A percentile compares a stretch with the other conserved stretches of the same genome.
These are phyloP conservation scores for Pogonomyrmex barbatus DNA, from an alignment of 1,140 invertebrate genomes.

Conservation along the genomic window DNA sequence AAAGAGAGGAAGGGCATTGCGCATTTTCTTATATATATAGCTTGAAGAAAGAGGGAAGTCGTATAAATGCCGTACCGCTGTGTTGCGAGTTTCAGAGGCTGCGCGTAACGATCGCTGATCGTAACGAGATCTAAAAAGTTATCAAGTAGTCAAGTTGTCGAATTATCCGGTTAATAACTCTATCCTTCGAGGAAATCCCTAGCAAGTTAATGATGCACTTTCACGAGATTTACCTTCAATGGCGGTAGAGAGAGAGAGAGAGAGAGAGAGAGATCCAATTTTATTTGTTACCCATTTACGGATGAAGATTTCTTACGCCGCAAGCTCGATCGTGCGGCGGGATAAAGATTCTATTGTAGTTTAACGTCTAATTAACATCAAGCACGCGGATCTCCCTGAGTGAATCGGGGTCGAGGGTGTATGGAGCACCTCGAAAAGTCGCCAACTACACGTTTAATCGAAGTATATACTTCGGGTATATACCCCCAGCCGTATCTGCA, in stretches of 20 bases:
- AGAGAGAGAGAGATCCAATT: not conserved
- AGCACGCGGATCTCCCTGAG: not conserved
- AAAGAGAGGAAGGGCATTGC: not conserved
- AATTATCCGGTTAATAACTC: not conserved
- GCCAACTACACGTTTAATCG: conserved; percentile 40
- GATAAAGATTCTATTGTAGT: conserved; percentile 8
- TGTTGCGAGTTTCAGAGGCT: not conserved
- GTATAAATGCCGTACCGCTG: not conserved
- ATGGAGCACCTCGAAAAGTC: conserved; percentile 20
- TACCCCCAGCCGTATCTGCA: conserved; percentile 13
- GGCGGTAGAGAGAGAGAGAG: not conserved
- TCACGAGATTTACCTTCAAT: not conserved
- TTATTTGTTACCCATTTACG: conserved; percentile 1
- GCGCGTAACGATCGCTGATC: not conserved
- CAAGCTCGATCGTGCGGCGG: not conserved
- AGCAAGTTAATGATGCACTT: not conserved
- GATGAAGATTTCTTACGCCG: conserved; percentile 12
- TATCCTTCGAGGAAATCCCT: not conserved
- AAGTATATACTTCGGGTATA: not conserved
- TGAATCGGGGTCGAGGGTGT: not conserved
- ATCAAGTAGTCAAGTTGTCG: not conserved
- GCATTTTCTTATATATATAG: not conserved
- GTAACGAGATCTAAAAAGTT: conserved; percentile 27
- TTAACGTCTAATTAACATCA: conserved; percentile 41
- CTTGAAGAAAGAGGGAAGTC: conserved; percentile 25